Evolutionary conservation across 2,888 invertebrate genomes (phyloP), one percentile per base, ranked within the genome.

Genomic region (Hartigia nigra): DNA sequence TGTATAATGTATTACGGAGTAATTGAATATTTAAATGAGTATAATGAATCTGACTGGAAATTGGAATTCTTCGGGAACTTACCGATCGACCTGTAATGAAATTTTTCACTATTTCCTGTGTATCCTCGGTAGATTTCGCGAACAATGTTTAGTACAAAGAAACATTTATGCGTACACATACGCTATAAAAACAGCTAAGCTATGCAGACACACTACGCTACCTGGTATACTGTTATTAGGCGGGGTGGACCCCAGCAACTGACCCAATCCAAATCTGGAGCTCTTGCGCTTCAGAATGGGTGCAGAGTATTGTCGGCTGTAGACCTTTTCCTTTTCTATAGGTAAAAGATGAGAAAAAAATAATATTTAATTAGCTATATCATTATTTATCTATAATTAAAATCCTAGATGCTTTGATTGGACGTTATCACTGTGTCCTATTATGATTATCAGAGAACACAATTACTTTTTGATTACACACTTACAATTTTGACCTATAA

Each of bases 201-300:
- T 85, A 83, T 82, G 82, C 83, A 86, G 81, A 80, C 84, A 81
- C 86, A 92, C 92, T 92, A 93, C 92, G 91, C 93, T 94, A 94
- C 93, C 93, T 94, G 93, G 92, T 91, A 93, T 93, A 93, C 93
- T 93, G 93, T 93, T 93, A 93, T 92, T 93, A 92, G 93, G 92
- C 85, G 92, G 91, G 87, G 92, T 90, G 88, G 91, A 91, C 92
- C 93, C 94, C 94, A 95, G 93, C 92, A 96, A 95, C 95, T 97
- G 96, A 92, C 97, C 97, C 92, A 97, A 94, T 87, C 97, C 97
- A 92, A 98, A 97, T 87, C 97, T 95, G 82, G 98, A 98, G 85
- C 96, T 97, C 93, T 97, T 98, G 92, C 98, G 94, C 92, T 97
- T 97, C 87, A 98, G 94, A 89, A 98, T 95, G n/a, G 98, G 98